Base-by-base conservation (phyloP, 2,888 invertebrate species). In the Hydropsyche betteni region DNA sequence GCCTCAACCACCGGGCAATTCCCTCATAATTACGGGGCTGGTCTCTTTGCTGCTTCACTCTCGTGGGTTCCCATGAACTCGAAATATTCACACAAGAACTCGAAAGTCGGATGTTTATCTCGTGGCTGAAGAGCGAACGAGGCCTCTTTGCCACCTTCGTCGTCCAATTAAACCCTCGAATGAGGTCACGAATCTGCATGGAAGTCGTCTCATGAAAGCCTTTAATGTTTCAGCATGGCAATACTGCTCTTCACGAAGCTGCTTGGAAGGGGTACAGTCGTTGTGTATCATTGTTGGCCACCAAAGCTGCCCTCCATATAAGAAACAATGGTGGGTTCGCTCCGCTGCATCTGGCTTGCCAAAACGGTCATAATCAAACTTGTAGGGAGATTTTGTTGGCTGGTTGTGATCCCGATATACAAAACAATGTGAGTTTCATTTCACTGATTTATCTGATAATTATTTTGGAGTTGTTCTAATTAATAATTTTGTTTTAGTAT, bases 321-420 rank as follows among this genome's bases (percentile, higher is more conserved):
- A 89, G 91, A 82, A 95, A 95, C 85, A 90, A 93, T 81, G 95
- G 94, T 69, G 97, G 97, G 6, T 97, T 97, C 85, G 93, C 95
- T 14, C 91, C 98, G n/a, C 89, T 98, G 64, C 98, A 98, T 87
- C 90, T 98, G 80, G 94, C 96, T 77, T 96, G 96, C 81, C 98
- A 98, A 88, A 97, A 96, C 85, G 98, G 98, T 0, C 98, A 98
- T 87, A 98, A 98, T 87, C 97, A 98, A 87, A 93, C 95, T 80
- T 94, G 95, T 81, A 85, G 97, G 74, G 95, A 97, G 82, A 87
- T 98, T 10, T 88, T 98, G 61, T 89, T 97, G 81, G 94, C 95
- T 0, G 95, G 94, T 0, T 94, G 95, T 77, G 92, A 93, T 83
- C 93, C 97, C 0, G 95, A 97, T 84, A 87, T 94, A 76, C 95